phyloP scores from a whole-genome alignment of 2,888 invertebrate species.

The Melipona beecheii region DNA sequence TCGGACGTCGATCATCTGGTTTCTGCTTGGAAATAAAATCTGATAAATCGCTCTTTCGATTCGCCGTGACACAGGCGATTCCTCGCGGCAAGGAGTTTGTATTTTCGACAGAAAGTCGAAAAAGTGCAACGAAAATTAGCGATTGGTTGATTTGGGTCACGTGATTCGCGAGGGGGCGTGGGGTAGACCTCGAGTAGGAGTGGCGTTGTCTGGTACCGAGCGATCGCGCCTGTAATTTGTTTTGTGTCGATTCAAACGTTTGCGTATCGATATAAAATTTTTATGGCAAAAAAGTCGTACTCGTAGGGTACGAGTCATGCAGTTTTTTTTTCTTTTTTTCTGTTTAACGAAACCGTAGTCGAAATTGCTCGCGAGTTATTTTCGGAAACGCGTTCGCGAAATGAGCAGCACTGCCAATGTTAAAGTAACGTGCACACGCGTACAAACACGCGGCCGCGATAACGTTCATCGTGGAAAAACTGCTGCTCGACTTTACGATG shows the following conservation, averaged over 20 bases:
- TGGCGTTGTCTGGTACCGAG: no score
- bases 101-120: background rate
- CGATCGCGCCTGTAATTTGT: no score
- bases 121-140: no score
- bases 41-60: background rate
- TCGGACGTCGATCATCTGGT: background rate
- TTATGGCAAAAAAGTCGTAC: no score
- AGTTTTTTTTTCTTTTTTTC: background rate
- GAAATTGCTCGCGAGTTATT: conserved; percentile 4
- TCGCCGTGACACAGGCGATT: background rate
- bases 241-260: no score
- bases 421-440: conserved; percentile 73
- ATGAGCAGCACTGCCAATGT: conserved; percentile 49
- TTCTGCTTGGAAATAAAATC: background rate
- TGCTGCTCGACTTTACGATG: conserved; percentile 71
- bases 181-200: no score
- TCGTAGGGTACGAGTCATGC: no score
- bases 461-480: conserved; percentile 74
- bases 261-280: no score
- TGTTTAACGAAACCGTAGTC: background rate
- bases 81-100: background rate
- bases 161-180: no score
- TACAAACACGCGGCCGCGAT: conserved; percentile 70
- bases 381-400: background rate
- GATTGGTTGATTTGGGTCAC: no score